Conservation (phyloP, 2,113 vertebrate genomes). For the Forbesichthys agassizii region DNA sequence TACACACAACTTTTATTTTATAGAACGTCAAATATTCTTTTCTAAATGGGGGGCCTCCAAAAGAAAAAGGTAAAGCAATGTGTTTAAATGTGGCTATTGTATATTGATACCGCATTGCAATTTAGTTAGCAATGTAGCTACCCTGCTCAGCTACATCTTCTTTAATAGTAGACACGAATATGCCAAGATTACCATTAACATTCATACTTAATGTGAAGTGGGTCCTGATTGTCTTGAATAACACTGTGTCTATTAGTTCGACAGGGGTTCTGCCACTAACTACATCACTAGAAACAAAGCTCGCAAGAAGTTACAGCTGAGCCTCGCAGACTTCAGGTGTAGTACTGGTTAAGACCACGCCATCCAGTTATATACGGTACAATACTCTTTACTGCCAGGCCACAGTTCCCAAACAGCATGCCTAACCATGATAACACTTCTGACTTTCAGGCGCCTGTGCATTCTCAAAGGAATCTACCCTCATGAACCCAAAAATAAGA, state of each 20-base stretch:
- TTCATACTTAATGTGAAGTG: neutral
- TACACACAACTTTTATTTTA: neutral
- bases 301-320: constrained; percentile 91
- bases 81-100: neutral
- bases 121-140: neutral
- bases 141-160: neutral
- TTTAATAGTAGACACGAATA: neutral
- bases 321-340: constrained; percentile 93
- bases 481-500: constrained; percentile 96
- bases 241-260: constrained; percentile 73
- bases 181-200: neutral
- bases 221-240: neutral
- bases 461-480: constrained; percentile 98
- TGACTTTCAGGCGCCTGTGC: constrained; percentile 85
- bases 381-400: neutral
- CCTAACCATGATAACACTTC: neutral
- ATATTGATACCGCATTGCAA: neutral
- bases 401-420: neutral
- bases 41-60: constrained; percentile 76
- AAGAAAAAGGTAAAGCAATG: constrained; percentile 78
- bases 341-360: neutral
- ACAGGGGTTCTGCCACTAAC: constrained; percentile 90
- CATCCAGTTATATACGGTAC: neutral
- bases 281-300: constrained; percentile 96
- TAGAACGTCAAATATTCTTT: neutral